These are phyloP conservation scores for Centropus unirufus DNA, from an alignment of 2,113 vertebrate species.

Conservation along the genomic window DNA sequence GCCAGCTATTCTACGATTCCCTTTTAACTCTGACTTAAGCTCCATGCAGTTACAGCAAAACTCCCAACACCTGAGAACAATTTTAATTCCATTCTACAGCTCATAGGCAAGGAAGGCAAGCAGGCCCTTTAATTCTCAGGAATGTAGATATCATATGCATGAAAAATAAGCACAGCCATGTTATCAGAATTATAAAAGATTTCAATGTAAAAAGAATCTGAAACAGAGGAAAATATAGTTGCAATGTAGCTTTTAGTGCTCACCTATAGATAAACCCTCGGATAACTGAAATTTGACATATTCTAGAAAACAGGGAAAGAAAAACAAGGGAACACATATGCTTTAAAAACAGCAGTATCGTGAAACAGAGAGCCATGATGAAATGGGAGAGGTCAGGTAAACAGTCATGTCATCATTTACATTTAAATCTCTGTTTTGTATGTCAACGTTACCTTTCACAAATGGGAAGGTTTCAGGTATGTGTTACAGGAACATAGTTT, in stretches of 20 bases:
- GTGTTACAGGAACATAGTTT: not conserved
- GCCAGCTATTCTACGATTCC: not conserved
- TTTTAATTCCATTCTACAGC: not conserved
- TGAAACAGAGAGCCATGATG: not conserved
- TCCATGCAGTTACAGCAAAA: not conserved
- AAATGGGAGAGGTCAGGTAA: not conserved
- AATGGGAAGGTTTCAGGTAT: not conserved
- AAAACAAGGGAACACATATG: not conserved
- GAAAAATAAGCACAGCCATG: not conserved
- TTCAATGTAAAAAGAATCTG: not conserved
- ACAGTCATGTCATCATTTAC: not conserved
- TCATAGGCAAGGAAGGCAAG: not conserved
- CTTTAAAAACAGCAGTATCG: not conserved
- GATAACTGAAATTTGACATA: not conserved
- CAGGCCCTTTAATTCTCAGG: not conserved
- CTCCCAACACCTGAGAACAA: not conserved
- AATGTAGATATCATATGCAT: not conserved
- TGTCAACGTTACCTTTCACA: not conserved
- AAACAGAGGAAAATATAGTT: not conserved
- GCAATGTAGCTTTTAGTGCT: not conserved
- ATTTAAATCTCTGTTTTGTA: not conserved
- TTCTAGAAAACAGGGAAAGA: not conserved
- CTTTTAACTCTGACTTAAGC: not conserved
- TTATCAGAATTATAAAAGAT: not conserved
- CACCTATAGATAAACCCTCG: not conserved